Percentiles rank a stretch among this genome's conserved stretches.
Evolutionary conservation across 2,113 vertebrate species (phyloP).

Genomic region (Uropsilus gracilis): DNA sequence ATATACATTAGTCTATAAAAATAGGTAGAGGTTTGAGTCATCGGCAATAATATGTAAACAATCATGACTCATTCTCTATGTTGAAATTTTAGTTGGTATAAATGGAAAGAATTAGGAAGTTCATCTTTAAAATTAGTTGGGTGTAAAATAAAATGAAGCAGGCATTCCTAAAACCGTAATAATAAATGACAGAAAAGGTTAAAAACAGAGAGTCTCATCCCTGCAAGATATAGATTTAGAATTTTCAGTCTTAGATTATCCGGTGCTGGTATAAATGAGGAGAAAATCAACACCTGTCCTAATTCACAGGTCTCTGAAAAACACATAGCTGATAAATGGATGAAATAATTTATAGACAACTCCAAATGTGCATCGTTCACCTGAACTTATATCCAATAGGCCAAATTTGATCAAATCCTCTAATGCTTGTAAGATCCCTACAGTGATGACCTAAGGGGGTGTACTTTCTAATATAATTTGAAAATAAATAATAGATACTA

Average conservation of each 20-base stretch:
- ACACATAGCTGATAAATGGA: neutral
- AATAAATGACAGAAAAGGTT: neutral
- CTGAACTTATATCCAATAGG: neutral
- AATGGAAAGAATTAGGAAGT: neutral
- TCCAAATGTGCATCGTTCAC: neutral
- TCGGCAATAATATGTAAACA: neutral
- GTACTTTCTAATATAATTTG: neutral
- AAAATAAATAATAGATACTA: neutral
- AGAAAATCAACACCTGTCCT: neutral
- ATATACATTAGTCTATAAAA: conserved; percentile 9
- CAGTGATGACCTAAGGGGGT: neutral
- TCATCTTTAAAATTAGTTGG: neutral
- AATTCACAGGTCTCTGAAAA: neutral
- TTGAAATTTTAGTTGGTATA: neutral
- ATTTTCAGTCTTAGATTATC: neutral
- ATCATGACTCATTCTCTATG: neutral
- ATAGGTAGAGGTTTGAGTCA: conserved; percentile 11
- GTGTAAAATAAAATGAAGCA: neutral
- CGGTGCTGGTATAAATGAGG: neutral
- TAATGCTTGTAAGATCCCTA: neutral
- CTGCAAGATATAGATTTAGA: neutral
- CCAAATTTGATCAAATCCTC: neutral
- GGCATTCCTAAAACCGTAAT: neutral
- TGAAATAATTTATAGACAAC: neutral
- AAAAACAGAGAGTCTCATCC: neutral